phyloP scores from a whole-genome alignment of 2,113 vertebrate genomes.

The Ifrita kowaldi region DNA sequence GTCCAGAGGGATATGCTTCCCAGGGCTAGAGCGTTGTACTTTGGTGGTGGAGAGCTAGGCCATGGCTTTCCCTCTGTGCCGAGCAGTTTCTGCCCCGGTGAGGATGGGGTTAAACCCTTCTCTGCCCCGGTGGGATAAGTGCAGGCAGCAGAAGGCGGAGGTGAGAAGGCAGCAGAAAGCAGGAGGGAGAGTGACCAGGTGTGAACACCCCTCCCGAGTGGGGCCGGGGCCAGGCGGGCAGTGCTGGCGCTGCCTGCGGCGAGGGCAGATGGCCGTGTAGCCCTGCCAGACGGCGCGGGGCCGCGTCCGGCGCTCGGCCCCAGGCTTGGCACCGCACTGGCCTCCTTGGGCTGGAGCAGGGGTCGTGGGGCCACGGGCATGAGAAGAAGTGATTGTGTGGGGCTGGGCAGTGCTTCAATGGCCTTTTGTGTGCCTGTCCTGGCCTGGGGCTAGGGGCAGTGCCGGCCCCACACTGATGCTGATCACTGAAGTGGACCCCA shows the following conservation, averaged over 20 bases:
- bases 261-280: slow-evolving; percentile 24
- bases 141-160: slow-evolving; percentile 29
- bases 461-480: background rate
- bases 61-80: accelerated
- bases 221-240: background rate
- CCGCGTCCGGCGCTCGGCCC: accelerated
- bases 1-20: background rate
- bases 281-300: background rate
- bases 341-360: background rate
- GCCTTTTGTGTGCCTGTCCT: background rate
- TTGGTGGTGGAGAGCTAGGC: background rate
- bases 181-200: background rate
- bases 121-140: background rate
- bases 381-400: slow-evolving; percentile 49
- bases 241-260: background rate
- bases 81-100: accelerated
- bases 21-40: accelerated
- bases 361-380: background rate
- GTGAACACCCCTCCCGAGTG: background rate
- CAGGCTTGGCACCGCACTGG: background rate
- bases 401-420: background rate
- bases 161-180: slow-evolving; percentile 34
- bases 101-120: slow-evolving; percentile 27
- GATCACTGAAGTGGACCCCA: background rate
- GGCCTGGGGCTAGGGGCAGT: background rate